These are phyloP conservation scores for Agrochola lychnidis DNA, from an alignment of 2,888 invertebrate genomes.

Conservation along the genomic window DNA sequence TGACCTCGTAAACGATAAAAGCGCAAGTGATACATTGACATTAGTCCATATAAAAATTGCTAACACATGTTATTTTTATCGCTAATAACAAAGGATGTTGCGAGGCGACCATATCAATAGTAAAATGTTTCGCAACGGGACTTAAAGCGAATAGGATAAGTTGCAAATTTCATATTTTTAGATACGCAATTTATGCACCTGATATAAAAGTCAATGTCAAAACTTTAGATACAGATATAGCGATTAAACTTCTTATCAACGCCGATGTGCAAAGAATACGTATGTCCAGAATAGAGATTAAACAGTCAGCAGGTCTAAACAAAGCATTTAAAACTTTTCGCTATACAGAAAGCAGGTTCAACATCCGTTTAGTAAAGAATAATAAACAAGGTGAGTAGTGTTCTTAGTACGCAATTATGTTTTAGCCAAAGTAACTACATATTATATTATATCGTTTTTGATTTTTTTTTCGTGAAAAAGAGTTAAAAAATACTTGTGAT, in stretches of 20 bases:
- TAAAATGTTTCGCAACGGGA: slow-evolving; percentile 72
- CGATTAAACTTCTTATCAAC: slow-evolving; percentile 13
- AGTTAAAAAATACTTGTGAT: not conserved
- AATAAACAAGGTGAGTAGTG: slow-evolving; percentile 55
- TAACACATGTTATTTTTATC: slow-evolving; percentile 72
- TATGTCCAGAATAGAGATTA: slow-evolving; percentile 22
- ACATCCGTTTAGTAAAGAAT: slow-evolving; percentile 49
- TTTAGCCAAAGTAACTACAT: not conserved
- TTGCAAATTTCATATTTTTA: slow-evolving; percentile 30
- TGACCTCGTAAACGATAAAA: slow-evolving; percentile 16
- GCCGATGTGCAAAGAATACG: not conserved
- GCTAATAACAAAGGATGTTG: slow-evolving; percentile 77
- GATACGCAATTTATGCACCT: slow-evolving; percentile 1
- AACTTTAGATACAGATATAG: slow-evolving; percentile 13
- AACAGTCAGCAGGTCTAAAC: slow-evolving; percentile 26
- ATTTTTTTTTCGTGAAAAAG: not conserved
- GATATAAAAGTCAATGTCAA: slow-evolving; percentile 17
- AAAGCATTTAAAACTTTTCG: slow-evolving; percentile 30
- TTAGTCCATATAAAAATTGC: slow-evolving; percentile 54
- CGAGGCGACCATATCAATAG: slow-evolving; percentile 68
- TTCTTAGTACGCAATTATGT: slow-evolving; percentile 8
- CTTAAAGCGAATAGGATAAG: slow-evolving; percentile 34
- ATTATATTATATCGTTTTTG: not conserved
- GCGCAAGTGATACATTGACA: slow-evolving; percentile 24
- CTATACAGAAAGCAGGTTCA: slow-evolving; percentile 52